Conservation (phyloP, 1,140 invertebrate genomes). For the Hyposmocoma kahamanoa region DNA sequence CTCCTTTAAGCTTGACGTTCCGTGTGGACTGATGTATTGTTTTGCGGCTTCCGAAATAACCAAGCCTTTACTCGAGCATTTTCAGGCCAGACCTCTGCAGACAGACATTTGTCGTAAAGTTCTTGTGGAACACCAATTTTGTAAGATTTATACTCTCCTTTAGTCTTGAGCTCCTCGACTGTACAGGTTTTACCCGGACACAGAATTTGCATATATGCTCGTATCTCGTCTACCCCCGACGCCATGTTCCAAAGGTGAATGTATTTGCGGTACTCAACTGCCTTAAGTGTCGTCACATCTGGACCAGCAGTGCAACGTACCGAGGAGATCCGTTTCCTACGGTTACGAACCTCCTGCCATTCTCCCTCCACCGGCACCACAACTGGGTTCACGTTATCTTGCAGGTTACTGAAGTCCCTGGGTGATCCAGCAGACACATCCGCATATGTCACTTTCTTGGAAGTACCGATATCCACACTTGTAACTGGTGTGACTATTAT, state of each 20-base stretch:
- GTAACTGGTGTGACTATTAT: too few species aligned
- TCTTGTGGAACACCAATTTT: slow-evolving; percentile 3
- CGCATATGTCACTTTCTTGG: too few species aligned
- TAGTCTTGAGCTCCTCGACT: slow-evolving; percentile 2
- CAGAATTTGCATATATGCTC: neutral
- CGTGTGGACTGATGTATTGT: neutral
- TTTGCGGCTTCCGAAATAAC: slow-evolving; percentile 1
- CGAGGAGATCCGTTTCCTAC: neutral
- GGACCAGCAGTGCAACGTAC: neutral
- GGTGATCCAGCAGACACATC: too few species aligned
- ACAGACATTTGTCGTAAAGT: neutral
- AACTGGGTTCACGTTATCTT: too few species aligned
- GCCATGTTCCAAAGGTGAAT: slow-evolving; percentile 9
- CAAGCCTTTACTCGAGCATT: slow-evolving; percentile 3
- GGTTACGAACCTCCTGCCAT: neutral
- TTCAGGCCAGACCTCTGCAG: slow-evolving; percentile 1
- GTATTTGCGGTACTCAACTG: neutral
- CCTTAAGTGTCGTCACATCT: slow-evolving; percentile 1
- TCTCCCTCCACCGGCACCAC: too few species aligned
- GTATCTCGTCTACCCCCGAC: slow-evolving; percentile 1
- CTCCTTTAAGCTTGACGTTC: neutral
- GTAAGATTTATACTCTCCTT: slow-evolving; percentile 4
- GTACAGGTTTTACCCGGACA: neutral
- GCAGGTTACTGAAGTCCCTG: too few species aligned
- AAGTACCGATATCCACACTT: too few species aligned